Evolutionary conservation across 2,888 invertebrate genomes (phyloP), one percentile per base, ranked within the genome.

Genomic region (Ceratothoa steindachneri): DNA sequence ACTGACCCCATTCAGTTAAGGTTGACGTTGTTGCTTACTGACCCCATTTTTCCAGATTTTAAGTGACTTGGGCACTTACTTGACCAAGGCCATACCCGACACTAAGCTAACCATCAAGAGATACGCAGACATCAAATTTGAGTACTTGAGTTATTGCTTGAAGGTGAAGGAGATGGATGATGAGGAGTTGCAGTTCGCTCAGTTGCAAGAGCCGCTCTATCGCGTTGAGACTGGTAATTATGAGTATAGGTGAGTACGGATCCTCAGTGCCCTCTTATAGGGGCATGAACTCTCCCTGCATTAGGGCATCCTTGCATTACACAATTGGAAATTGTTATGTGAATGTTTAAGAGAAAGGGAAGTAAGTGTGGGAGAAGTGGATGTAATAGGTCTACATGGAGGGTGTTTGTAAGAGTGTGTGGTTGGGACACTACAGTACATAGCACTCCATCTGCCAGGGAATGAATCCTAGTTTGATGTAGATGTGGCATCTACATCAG

Each of bases 81-180:
- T 99, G 0, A 90, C 95, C 84, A 97, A 98, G 85, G 99, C 98
- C 0, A 97, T 99, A 82, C 99, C 99, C 0, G 99, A 99, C 84
- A 99, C 98, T 0, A 91, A 95, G 82, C 86, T 99, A 31, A 99
- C 99, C 0, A 95, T 99, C 53, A 92, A 94, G 81, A 97, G 97
- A 83, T 99, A 99, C 84, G 94, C 98, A 0, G 98, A 99, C 85
- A 93, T 95, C 0, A 99, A 99, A 85, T 99, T 99, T 84, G 98
- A 99, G 83, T 99, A 99, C 84, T 86, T 99, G 72, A 98, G 98
- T 0, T 99, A 99, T 84, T 99, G 99, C 83, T 87, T 99, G 73
- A 99, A 86, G 96, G 79, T 99, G 0, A 99, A 99, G 84, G 99
- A 99, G 85, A 93, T 99, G 93, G 99, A 99, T 82, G 99, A 99